phyloP scores from a whole-genome alignment of 2,113 vertebrate genomes.

The Lutjanus erythropterus region DNA sequence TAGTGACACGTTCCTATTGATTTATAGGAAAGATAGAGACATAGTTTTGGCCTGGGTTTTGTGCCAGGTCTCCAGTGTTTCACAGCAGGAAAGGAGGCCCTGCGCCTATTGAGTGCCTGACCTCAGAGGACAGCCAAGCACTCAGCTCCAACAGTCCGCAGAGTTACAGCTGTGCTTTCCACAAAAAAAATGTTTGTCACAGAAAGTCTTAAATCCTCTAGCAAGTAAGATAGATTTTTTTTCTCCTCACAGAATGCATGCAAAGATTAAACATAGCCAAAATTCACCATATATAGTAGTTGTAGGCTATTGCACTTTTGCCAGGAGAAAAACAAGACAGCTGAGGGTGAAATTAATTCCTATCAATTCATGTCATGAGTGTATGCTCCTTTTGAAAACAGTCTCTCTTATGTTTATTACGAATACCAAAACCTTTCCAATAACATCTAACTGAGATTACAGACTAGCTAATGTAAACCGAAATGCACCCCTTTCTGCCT shows the following conservation, averaged over 20 bases:
- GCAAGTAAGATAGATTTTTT: not conserved
- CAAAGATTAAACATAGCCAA: not conserved
- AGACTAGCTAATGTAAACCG: conserved; percentile 41
- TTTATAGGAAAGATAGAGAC: conserved; percentile 22
- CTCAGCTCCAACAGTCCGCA: conserved; percentile 55
- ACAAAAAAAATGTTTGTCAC: conserved; percentile 50
- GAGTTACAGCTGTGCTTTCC: conserved; percentile 73
- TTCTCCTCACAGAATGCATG: not conserved
- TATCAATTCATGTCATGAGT: conserved; percentile 5
- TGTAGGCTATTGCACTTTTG: not conserved
- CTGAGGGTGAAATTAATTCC: not conserved
- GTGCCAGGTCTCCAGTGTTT: conserved; percentile 65
- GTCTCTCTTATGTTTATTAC: conserved; percentile 24
- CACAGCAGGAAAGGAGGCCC: conserved; percentile 74
- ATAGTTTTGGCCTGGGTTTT: conserved; percentile 31
- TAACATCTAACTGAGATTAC: conserved; percentile 33
- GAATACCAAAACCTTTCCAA: conserved; percentile 14
- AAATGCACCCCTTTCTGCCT: conserved; percentile 4
- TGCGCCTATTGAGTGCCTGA: conserved; percentile 65
- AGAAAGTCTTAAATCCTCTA: conserved; percentile 35
- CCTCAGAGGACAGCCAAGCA: conserved; percentile 63
- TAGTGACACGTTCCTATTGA: conserved; percentile 14
- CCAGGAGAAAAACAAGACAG: not conserved
- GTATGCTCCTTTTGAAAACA: not conserved
- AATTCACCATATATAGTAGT: not conserved